These are phyloP conservation scores for Leptodactylus fallax DNA, from an alignment of 2,797 vertebrate species.

Conservation along the genomic window DNA sequence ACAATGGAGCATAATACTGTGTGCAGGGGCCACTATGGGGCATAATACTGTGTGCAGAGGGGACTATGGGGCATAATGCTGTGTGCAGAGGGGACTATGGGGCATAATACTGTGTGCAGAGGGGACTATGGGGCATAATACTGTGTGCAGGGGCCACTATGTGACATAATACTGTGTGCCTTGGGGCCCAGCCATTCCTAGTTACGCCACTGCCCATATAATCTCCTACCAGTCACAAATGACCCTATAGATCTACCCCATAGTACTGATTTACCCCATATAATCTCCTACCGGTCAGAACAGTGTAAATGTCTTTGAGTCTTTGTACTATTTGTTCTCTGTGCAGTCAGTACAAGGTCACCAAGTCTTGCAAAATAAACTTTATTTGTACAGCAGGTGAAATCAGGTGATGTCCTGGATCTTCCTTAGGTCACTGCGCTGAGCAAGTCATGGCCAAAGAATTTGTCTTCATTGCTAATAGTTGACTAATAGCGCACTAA, in stretches of 20 bases:
- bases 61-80: too few species aligned
- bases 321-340: slow-evolving; percentile 16
- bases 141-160: too few species aligned
- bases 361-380: slow-evolving; percentile 24
- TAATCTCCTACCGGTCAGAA: not conserved
- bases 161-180: too few species aligned
- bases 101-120: too few species aligned
- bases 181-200: too few species aligned
- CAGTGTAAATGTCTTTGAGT: not conserved
- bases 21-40: too few species aligned
- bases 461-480: slow-evolving; percentile 17
- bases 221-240: too few species aligned
- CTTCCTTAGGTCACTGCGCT: slow-evolving; percentile 14
- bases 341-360: slow-evolving; percentile 16
- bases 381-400: slow-evolving; percentile 32
- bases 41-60: too few species aligned
- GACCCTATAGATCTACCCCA: not conserved
- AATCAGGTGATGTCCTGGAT: not conserved
- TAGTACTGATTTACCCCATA: not conserved
- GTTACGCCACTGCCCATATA: too few species aligned
- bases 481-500: not conserved
- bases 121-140: too few species aligned
- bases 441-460: not conserved
- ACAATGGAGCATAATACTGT: too few species aligned
- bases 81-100: too few species aligned